Conservation (phyloP, 2,888 invertebrate species). For the Sinotaia quadrata region DNA sequence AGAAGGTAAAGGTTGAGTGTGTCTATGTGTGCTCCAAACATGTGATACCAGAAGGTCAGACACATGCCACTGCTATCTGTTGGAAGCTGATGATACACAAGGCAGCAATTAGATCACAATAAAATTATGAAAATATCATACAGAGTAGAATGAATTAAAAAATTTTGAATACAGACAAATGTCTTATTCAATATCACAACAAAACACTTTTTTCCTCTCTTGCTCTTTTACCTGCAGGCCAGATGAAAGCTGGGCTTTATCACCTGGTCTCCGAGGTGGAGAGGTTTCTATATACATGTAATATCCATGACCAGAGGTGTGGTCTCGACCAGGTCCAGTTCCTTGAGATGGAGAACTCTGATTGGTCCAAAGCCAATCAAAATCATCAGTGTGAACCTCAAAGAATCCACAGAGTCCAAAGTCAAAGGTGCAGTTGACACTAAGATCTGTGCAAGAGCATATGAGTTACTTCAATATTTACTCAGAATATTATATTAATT, state of each 20-base stretch:
- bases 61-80: slow-evolving; percentile 53
- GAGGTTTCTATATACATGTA: slow-evolving; percentile 68
- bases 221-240: slow-evolving; percentile 43
- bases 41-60: slow-evolving; percentile 68
- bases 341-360: slow-evolving; percentile 51
- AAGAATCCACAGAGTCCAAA: slow-evolving; percentile 60
- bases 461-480: neutral
- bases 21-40: slow-evolving; percentile 63
- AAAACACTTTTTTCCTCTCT: neutral
- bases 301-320: slow-evolving; percentile 64
- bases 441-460: slow-evolving; percentile 3
- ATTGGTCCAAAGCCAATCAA: slow-evolving; percentile 62
- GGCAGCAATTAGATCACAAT: no score
- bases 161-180: no score
- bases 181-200: neutral
- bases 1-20: slow-evolving; percentile 59
- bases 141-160: no score
- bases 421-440: slow-evolving; percentile 63
- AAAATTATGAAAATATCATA: no score
- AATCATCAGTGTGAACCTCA: slow-evolving; percentile 59
- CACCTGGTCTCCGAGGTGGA: slow-evolving; percentile 48
- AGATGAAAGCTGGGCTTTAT: slow-evolving; percentile 49
- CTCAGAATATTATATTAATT: no score
- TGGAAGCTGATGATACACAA: slow-evolving; percentile 48
- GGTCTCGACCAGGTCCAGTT: slow-evolving; percentile 66